Evolutionary conservation across 2,113 vertebrate species (phyloP), one percentile per base, ranked within the genome.

Genomic region (Clarias batrachus): DNA sequence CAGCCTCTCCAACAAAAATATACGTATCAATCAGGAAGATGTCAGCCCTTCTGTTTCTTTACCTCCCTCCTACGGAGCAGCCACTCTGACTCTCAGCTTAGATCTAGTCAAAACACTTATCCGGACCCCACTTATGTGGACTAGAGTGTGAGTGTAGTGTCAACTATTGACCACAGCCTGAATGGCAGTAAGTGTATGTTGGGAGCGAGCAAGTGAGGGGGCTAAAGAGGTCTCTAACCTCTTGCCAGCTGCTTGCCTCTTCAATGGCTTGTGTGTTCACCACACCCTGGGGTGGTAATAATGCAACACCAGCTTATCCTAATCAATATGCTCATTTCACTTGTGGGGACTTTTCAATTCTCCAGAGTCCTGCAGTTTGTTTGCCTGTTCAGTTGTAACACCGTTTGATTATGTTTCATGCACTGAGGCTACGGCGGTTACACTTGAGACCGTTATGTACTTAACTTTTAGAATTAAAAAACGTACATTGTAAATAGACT

Each of bases 301-400:
- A 91, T 91, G 87, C 87, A 90, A 85, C 90, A 87, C 83, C 85
- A 88, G 89, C 89, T 90, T 90, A 91, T 88, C 83, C 76, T 54
- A 88, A 92, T 92, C 91, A 91, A 92, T 92, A 91, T 81, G 79
- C 85, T 88, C 88, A 88, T 89, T 89, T 88, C 88, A 81, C 83
- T 90, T 83, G 81, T 83, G 66, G 78, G 83, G 86, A 83, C 87
- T 87, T 84, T 90, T 76, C 83, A 65, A 82, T 78, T 89, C 90
- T 85, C 88, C 66, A 79, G 87, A 89, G 90, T 81, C 87, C 87
- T 48, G 85, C 87, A 82, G 83, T 90, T 87, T 91, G 89, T 89
- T 90, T 91, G 89, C 84, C 59, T 48, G 9, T 70, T 70, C 63
- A 23, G 19, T 83, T 70, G n/a, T 56, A 66, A 41, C 57, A 25